Evolutionary conservation across 2,113 vertebrate species (phyloP), one percentile per base, ranked within the genome.

Genomic region (Chaenogobius annularis): DNA sequence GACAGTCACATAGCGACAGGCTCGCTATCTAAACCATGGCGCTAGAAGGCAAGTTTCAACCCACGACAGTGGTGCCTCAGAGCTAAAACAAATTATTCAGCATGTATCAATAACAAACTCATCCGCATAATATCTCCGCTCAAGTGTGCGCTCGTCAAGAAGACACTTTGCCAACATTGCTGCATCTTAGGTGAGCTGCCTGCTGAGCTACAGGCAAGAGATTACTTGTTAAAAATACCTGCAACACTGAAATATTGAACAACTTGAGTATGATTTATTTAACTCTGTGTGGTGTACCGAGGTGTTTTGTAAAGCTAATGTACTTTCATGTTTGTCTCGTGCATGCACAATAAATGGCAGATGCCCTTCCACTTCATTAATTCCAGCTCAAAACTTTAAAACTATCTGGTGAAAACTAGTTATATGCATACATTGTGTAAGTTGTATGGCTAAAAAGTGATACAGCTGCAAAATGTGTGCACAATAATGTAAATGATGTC

Each of bases 1-100:
- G 43, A 64, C 19, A 54, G 56, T 61, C 9, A 10, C 9, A 10
- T 7, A 68, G 44, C 22, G 65, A 40, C 23, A 23, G 47, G 65
- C 19, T 40, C 14, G 19, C 37, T 40, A 22, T 40, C 35, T 46
- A 13, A 65, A n/a, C 19, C 37, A 46, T 40, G 35, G 37, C 11
- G 40, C 37, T 65, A 22, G n/a, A 43, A 65, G 43, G n/a, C 43
- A 66, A 63, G 35, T 66, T 22, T 46, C 63, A 46, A 20, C 43
- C 20, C 17, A 46, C n/a, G 43, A 46, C 64, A 15, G 40, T 11
- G 23, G n/a, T 46, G 43, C 43, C 44, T 66, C 61, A 40, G 9
- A 40, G 35, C 61, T n/a, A 20, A 63, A 63, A 63, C 31, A 63
- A 63, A 63, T n/a, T 43, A 61, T 61, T 61, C 58, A 35, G 43